Evolutionary conservation across 2,797 vertebrate species (phyloP).

Genomic region (Cyprinodon diabolis): DNA sequence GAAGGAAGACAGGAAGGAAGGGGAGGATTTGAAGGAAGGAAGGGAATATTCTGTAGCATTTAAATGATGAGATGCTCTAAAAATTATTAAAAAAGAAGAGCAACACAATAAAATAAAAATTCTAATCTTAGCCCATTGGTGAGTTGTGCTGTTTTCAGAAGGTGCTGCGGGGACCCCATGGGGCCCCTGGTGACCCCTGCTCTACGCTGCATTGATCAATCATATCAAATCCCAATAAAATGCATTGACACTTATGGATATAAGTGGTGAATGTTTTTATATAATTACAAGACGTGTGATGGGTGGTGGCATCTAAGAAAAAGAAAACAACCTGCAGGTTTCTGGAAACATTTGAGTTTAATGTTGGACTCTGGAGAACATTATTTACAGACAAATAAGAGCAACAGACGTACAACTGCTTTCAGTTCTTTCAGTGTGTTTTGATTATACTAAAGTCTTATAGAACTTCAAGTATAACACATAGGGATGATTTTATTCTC

Average conservation of each 20-base stretch:
- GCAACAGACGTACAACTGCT: slow-evolving; percentile 43
- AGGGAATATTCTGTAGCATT: too few species aligned
- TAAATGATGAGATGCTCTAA: too few species aligned
- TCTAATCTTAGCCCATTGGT: too few species aligned
- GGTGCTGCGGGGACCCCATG: too few species aligned
- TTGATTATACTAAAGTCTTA: slow-evolving; percentile 17
- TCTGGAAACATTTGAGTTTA: slow-evolving; percentile 7
- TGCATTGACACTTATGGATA: not conserved
- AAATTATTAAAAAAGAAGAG: too few species aligned
- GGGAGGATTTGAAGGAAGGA: too few species aligned
- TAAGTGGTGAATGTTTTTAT: not conserved
- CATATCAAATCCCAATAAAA: not conserved
- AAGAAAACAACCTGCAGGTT: not conserved
- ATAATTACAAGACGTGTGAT: not conserved
- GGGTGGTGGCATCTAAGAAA: not conserved
- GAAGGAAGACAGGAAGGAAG: too few species aligned
- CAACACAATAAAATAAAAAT: too few species aligned
- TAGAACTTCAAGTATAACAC: too few species aligned
- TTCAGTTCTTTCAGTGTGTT: slow-evolving; percentile 18
- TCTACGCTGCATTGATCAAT: not conserved
- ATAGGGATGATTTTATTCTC: too few species aligned
- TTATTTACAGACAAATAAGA: slow-evolving; percentile 26
- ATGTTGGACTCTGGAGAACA: slow-evolving; percentile 14
- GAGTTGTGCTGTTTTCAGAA: too few species aligned
- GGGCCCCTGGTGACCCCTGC: too few species aligned